These are phyloP conservation scores for Galagoides demidoff DNA, from an alignment of 2,797 vertebrate species.

Conservation along the genomic window DNA sequence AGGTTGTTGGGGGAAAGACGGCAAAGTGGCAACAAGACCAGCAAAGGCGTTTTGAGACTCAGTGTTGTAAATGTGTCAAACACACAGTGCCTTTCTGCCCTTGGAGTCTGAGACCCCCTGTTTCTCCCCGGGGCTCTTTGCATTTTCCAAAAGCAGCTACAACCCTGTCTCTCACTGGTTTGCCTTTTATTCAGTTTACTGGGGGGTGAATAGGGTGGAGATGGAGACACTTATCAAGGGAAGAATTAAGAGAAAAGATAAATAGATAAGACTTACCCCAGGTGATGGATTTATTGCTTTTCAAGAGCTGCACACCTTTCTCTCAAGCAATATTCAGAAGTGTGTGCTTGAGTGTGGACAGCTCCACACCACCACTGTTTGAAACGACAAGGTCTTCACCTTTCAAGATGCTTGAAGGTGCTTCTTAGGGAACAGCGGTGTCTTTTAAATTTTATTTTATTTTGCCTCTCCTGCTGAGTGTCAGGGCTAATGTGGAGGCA, in stretches of 20 bases:
- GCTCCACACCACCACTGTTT: slow-evolving; percentile 71
- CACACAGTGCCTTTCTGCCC: background rate
- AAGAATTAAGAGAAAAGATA: slow-evolving; percentile 63
- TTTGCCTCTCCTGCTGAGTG: slow-evolving; percentile 67
- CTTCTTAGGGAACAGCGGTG: slow-evolving; percentile 54
- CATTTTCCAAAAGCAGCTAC: background rate
- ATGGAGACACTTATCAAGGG: slow-evolving; percentile 35
- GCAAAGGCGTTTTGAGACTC: slow-evolving; percentile 29
- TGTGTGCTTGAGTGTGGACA: slow-evolving; percentile 57
- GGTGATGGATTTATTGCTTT: slow-evolving; percentile 69
- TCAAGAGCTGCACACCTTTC: slow-evolving; percentile 27
- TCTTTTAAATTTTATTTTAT: slow-evolving; percentile 56
- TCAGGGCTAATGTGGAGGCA: slow-evolving; percentile 68
- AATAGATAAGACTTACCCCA: slow-evolving; percentile 66
- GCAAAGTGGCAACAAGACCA: background rate
- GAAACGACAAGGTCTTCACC: slow-evolving; percentile 73
- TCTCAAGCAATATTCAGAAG: slow-evolving; percentile 44
- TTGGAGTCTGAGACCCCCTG: background rate
- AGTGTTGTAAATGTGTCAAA: background rate
- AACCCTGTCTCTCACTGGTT: slow-evolving; percentile 16
- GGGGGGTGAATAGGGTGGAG: slow-evolving; percentile 34
- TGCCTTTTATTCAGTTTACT: slow-evolving; percentile 42
- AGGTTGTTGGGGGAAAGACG: background rate
- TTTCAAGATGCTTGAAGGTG: slow-evolving; percentile 71
- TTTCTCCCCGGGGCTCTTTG: background rate